These are phyloP conservation scores for Merodon equestris DNA, from an alignment of 2,888 invertebrate species.

Conservation along the genomic window DNA sequence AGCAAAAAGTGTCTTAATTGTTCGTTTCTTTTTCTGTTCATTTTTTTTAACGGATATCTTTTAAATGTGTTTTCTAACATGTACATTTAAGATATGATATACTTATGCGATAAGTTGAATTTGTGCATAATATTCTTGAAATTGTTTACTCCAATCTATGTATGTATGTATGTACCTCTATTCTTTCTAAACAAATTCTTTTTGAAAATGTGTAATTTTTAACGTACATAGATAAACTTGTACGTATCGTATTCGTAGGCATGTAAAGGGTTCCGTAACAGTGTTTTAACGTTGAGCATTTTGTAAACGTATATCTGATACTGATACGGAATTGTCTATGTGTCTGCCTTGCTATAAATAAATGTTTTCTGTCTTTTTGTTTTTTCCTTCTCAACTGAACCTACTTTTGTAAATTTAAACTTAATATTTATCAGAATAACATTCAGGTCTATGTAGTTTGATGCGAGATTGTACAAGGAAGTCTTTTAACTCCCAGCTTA, in stretches of 20 bases:
- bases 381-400: too few relatives aligned
- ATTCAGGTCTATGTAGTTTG: too few relatives aligned
- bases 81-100: conserved; percentile 52
- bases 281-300: too few relatives aligned
- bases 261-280: too few relatives aligned
- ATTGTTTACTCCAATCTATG: conserved; percentile 39
- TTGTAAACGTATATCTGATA: too few relatives aligned
- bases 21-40: conserved; percentile 1
- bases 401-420: too few relatives aligned
- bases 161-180: conserved; percentile 30
- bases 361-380: too few relatives aligned
- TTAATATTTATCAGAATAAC: too few relatives aligned
- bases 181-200: conserved; percentile 51
- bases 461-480: too few relatives aligned
- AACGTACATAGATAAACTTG: conserved; percentile 39
- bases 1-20: conserved; percentile 49
- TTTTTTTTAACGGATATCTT: conserved; percentile 32
- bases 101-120: conserved; percentile 28
- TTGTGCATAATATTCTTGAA: conserved; percentile 65
- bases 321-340: too few relatives aligned
- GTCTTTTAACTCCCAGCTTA: too few relatives aligned
- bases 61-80: conserved; percentile 64
- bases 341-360: too few relatives aligned
- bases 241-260: conserved; percentile 37
- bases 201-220: conserved; percentile 36